Base-by-base conservation (phyloP, 1,140 invertebrate species). In the Hylaeus volcanicus region DNA sequence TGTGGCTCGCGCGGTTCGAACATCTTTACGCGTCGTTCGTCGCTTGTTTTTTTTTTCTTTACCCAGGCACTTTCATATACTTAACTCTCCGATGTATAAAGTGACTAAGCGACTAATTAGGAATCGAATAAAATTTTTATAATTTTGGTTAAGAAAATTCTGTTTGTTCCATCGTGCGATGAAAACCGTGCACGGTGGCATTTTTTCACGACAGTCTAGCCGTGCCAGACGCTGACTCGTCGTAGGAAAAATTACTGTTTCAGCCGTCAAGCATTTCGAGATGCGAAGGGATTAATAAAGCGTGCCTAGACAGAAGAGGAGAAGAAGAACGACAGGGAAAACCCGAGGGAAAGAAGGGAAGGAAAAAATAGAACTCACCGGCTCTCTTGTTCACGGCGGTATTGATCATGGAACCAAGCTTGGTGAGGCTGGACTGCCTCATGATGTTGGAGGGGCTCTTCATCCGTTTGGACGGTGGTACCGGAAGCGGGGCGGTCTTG, bases 361-460 rank as follows among this genome's bases (percentile, higher is more conserved):
- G 9, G 51, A 45, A 48, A 55, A 48, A 55, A 55, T 45, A 70
- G n/a, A 77, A 86, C 88, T 89, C 76, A 92, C 92, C 91, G 86
- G 90, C 90, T 88, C 92, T 91, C 87, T 94, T 94, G 91, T 94
- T 94, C 78, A 95, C 95, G 73, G 95, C 95, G 63, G 95, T 95
- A 87, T 95, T 95, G 75, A 96, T 94, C 93, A 95, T 95, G 79
- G 94, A 94, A n/a, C 95, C 95, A 78, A 96, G 94, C 90, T 95
- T 95, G 48, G 95, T 95, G 89, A 96, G 94, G 92, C 95, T 95
- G 70, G 95, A 95, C 89, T 96, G 95, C 74, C 95, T 94, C 91
- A 95, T 96, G 86, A 96, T 95, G 88, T 88, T 93, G 88, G 86
- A 93, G 77, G 90, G 94, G 84, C 88, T 94, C 88, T 93, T 91